phyloP scores from a whole-genome alignment of 2,113 vertebrate genomes.

The Indicator maculatus region DNA sequence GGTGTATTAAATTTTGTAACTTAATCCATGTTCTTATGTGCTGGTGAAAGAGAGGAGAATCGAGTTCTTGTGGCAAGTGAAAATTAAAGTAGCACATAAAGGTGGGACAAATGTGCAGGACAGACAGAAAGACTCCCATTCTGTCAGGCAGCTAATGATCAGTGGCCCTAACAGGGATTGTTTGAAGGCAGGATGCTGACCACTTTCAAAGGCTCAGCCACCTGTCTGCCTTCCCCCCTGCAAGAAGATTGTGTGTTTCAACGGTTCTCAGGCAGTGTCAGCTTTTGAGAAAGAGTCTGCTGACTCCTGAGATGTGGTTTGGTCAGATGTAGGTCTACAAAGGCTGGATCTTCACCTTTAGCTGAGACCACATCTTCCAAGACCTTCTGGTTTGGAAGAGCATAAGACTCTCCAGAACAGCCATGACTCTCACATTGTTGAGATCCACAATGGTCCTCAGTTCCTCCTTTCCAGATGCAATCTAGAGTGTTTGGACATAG shows the following conservation, averaged over 20 bases:
- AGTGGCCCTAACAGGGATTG: background rate
- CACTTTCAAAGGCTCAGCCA: background rate
- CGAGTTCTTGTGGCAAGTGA: background rate
- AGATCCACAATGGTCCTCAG: background rate
- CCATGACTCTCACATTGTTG: accelerated
- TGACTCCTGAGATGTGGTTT: background rate
- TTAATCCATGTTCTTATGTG: background rate
- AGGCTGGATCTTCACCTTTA: background rate
- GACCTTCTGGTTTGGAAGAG: background rate
- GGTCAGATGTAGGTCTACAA: background rate
- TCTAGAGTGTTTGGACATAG: background rate
- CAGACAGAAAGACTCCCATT: background rate
- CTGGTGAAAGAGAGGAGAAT: background rate
- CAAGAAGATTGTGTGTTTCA: background rate
- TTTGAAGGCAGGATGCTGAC: background rate
- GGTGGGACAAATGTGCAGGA: background rate
- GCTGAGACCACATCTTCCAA: background rate
- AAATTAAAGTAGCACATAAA: background rate
- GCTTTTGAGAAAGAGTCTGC: background rate
- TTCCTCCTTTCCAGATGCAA: background rate
- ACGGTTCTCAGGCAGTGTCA: background rate
- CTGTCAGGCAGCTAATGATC: background rate
- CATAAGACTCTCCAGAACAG: background rate
- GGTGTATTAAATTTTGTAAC: constrained; percentile 1
- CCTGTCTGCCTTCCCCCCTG: background rate